Evolutionary conservation across 2,888 invertebrate genomes (phyloP), one percentile per base, ranked within the genome.

Genomic region (Pachliopta kotzebuea): DNA sequence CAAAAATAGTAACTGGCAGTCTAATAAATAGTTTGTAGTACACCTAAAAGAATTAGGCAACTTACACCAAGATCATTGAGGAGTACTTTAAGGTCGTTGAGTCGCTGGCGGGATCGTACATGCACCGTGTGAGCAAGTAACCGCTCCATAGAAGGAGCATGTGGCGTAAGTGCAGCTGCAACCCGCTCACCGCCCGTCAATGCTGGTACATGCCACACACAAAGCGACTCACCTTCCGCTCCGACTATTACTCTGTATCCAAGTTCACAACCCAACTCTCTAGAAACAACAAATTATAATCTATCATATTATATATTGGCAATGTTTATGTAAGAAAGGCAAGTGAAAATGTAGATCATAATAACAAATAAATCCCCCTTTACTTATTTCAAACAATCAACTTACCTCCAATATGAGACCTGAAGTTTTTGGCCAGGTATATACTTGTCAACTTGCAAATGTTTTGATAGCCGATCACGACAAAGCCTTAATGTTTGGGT

Each of bases 61-160:
- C 81, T 80, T 56, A 92, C 92, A 76, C 92, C 88, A 80, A 96
- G 92, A 45, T 93, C 93, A 74, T 95, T 94, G 59, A 97, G 86
- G 76, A 96, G 94, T 69, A 96, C 94, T 81, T 96, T 96, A 42
- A 98, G 93, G 78, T 98, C 97, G 50, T 94, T 94, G 18, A 98
- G 92, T 54, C 98, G 93, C 70, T 96, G 96, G 62, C 96, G 94
- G 0, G 98, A 97, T 71, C 99, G 93, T 63, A 98, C 96, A 79
- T 99, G 98, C 72, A 99, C 98, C 0, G 98, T 98, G 81, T 98
- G 98, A 8, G 98, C 98, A 49, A 99, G 92, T 61, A 99, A 92
- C 49, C 98, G 95, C 90, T 99, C 99, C 95, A 99, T 96, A 7
- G 98, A 98, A n/a, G 99, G 93, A 76, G 97, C 95, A 85, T 98